Conservation (phyloP, 2,113 vertebrate species). For the Malurus melanocephalus region DNA sequence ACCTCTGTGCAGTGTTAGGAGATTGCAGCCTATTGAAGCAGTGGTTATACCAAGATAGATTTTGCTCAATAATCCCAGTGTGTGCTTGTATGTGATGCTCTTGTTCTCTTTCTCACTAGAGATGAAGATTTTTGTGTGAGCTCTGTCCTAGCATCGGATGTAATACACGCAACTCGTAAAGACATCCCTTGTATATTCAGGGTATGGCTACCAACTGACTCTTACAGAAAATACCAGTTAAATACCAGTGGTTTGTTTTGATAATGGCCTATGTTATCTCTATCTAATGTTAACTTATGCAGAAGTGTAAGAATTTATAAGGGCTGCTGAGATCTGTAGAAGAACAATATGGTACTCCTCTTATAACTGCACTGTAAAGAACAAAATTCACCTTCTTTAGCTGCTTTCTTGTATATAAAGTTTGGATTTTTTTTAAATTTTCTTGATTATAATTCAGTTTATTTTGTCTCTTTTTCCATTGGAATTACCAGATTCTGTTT, state of each 20-base stretch:
- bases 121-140: conserved; percentile 95
- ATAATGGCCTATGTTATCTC: not conserved
- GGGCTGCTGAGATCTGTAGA: not conserved
- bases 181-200: conserved; percentile 96
- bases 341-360: not conserved
- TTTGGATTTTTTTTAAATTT: not conserved
- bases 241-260: not conserved
- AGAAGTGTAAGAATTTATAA: not conserved
- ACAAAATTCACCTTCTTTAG: not conserved
- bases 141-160: conserved; percentile 91
- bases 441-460: not conserved
- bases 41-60: not conserved
- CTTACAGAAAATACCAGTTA: not conserved
- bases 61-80: not conserved
- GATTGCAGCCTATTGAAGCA: not conserved
- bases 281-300: not conserved
- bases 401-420: not conserved
- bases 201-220: conserved; percentile 71
- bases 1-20: not conserved
- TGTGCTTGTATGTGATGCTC: not conserved
- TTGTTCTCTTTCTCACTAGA: conserved; percentile 67
- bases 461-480: not conserved
- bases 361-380: not conserved
- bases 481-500: not conserved
- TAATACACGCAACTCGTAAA: conserved; percentile 93